Conservation (phyloP, 1,140 invertebrate genomes). For the Gryon sp. region DNA sequence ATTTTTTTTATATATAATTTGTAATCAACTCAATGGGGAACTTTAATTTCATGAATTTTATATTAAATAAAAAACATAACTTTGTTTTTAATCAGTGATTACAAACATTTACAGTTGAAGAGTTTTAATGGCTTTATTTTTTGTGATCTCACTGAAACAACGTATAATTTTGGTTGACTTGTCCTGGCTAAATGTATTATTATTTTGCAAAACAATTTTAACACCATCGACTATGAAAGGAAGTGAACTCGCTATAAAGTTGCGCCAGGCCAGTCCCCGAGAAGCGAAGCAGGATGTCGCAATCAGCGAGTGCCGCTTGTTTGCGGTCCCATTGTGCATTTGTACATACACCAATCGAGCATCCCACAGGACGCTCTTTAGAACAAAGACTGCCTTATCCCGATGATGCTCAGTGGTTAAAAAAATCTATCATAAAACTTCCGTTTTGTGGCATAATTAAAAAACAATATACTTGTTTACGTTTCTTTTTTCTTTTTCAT, state of each 20-base stretch:
- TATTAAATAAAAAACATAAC: too few relatives aligned
- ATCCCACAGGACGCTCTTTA: slow-evolving; percentile 55
- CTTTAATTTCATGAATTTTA: too few relatives aligned
- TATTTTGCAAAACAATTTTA: slow-evolving; percentile 57
- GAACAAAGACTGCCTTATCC: slow-evolving; percentile 56
- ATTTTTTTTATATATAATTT: too few relatives aligned
- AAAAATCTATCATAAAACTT: slow-evolving; percentile 12
- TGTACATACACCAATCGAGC: slow-evolving; percentile 55
- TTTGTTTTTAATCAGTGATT: too few relatives aligned
- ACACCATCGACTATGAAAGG: slow-evolving; percentile 57
- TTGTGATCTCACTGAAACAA: too few relatives aligned
- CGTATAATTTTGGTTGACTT: slow-evolving; percentile 12
- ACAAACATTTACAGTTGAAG: too few relatives aligned
- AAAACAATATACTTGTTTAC: neutral
- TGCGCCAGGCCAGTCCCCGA: slow-evolving; percentile 58
- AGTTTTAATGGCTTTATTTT: too few relatives aligned
- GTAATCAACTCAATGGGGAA: too few relatives aligned
- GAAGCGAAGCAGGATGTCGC: slow-evolving; percentile 64
- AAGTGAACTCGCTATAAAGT: slow-evolving; percentile 63
- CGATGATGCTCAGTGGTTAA: slow-evolving; percentile 19
- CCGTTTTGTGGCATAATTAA: neutral
- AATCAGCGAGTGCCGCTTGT: slow-evolving; percentile 63
- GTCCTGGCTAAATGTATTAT: slow-evolving; percentile 10
- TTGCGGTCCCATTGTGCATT: slow-evolving; percentile 64
- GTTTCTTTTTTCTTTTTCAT: too few relatives aligned